A percentile compares a stretch with the other conserved stretches of the same genome.
Evolutionary conservation across 2,113 vertebrate genomes (phyloP).

Genomic region (Fregetta grallaria): DNA sequence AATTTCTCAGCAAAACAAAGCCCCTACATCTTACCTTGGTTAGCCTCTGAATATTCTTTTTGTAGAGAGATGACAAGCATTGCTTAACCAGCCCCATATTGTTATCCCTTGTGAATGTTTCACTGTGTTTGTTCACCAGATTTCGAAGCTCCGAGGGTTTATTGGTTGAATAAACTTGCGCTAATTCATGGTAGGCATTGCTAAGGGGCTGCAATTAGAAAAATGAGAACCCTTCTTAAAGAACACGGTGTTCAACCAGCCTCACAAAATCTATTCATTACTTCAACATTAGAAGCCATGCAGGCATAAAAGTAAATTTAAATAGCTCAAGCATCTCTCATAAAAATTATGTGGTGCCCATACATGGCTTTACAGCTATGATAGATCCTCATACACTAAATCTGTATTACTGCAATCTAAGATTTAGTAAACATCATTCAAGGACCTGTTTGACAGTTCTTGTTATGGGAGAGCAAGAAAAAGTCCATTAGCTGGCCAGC

Average conservation of each 20-base stretch:
- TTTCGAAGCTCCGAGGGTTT: conserved; percentile 92
- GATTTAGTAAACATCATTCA: not conserved
- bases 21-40: conserved; percentile 84
- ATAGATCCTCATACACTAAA: not conserved
- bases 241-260: not conserved
- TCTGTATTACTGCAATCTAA: not conserved
- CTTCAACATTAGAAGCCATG: not conserved
- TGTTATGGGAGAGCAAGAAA: not conserved
- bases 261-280: not conserved
- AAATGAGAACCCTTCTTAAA: not conserved
- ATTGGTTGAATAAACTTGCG: conserved; percentile 96
- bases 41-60: conserved; percentile 99
- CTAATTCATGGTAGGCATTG: conserved; percentile 97
- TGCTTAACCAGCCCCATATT: conserved; percentile 98
- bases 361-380: not conserved
- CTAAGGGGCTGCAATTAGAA: conserved; percentile 87
- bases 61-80: conserved; percentile 96
- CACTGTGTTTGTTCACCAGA: conserved; percentile 93
- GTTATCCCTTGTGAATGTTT: conserved; percentile 92
- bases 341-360: not conserved
- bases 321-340: not conserved
- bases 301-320: not conserved
- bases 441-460: not conserved
- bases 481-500: not conserved
- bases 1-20: not conserved